Evolutionary conservation across 2,113 vertebrate species (phyloP).

Genomic region (Crotophaga sulcirostris): DNA sequence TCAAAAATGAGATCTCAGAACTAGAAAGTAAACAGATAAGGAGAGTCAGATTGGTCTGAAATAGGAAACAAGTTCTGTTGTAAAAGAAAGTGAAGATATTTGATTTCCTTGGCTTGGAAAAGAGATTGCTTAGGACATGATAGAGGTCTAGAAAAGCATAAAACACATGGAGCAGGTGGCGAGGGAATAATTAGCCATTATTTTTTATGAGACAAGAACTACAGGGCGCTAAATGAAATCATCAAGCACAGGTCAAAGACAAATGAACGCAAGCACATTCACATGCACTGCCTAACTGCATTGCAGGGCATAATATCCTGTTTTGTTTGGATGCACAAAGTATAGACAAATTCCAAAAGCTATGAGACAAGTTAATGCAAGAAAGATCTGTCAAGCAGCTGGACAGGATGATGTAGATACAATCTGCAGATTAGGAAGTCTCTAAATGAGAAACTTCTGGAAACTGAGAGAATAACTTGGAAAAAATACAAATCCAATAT

Average conservation of each 20-base stretch:
- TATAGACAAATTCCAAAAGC: not conserved
- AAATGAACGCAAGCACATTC: not conserved
- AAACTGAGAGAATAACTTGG: not conserved
- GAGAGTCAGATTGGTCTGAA: not conserved
- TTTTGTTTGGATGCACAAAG: not conserved
- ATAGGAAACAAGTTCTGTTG: not conserved
- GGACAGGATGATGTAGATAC: not conserved
- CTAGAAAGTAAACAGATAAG: not conserved
- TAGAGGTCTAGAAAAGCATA: not conserved
- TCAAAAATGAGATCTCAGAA: not conserved
- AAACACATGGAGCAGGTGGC: fast-evolving
- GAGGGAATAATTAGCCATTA: not conserved
- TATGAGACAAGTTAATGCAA: not conserved
- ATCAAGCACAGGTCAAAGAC: not conserved
- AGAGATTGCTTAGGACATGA: not conserved
- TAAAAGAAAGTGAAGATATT: not conserved
- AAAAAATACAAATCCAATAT: not conserved
- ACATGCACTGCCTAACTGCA: not conserved
- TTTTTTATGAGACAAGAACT: not conserved
- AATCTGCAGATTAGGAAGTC: not conserved
- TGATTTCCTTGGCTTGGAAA: not conserved
- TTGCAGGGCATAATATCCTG: not conserved
- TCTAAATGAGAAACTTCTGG: not conserved
- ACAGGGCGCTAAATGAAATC: not conserved
- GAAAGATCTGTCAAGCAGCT: not conserved